These are phyloP conservation scores for Turritopsis dohrnii DNA, from an alignment of 30 jellyfish, hydroid and myxozoan species.

Conservation along the genomic window DNA sequence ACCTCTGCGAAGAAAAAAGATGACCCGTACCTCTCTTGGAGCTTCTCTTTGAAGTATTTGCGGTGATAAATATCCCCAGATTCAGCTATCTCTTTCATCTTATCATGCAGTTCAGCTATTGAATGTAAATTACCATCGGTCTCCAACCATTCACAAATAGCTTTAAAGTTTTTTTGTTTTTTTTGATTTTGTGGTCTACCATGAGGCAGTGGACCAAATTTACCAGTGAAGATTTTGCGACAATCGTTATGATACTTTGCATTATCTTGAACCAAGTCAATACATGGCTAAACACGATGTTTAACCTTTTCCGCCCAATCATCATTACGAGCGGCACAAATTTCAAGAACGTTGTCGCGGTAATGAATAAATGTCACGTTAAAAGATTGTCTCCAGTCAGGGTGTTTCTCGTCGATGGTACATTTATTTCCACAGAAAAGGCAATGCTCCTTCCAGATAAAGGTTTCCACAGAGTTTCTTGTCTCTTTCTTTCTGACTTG, in stretches of 20 bases:
- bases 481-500: no score
- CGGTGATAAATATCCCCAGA: constrained; percentile 21
- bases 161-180: no score
- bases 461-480: not conserved
- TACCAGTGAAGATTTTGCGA: not conserved
- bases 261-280: constrained; percentile 10
- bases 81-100: no score
- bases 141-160: constrained; percentile 9
- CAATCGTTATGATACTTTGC: not conserved
- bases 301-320: not conserved
- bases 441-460: constrained; percentile 5
- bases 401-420: not conserved
- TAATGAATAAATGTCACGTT: constrained; percentile 14
- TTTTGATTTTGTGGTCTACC: no score
- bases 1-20: constrained; percentile 17
- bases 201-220: no score
- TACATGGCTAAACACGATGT: not conserved
- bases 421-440: not conserved
- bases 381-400: not conserved
- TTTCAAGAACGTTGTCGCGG: not conserved
- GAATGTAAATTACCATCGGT: constrained; percentile 16
- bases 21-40: constrained; percentile 10
- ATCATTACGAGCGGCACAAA: constrained; percentile 8
- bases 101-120: constrained; percentile 4
- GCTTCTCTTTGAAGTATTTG: constrained; percentile 4